Conservation (phyloP, 2,797 vertebrate species). For the Ptychobarbus kaznakovi region DNA sequence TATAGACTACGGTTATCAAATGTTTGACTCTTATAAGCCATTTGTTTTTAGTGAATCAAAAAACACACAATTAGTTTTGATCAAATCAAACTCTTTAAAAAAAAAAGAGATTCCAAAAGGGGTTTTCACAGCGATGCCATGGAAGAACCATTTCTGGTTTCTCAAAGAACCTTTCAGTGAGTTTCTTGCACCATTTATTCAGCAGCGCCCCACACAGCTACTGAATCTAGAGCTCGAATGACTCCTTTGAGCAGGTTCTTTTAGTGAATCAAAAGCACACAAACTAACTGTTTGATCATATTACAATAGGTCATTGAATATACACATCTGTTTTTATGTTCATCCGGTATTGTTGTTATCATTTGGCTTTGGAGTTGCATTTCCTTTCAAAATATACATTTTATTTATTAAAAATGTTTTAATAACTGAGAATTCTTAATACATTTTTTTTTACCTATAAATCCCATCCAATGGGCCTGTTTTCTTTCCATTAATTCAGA, state of each 20-base stretch:
- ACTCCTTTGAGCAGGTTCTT: background rate
- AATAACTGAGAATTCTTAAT: background rate
- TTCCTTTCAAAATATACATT: no score
- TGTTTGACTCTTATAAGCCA: background rate
- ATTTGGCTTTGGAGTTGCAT: background rate
- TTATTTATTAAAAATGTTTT: background rate
- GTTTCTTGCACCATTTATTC: background rate
- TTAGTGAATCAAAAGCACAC: background rate
- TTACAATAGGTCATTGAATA: no score
- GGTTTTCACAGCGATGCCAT: background rate
- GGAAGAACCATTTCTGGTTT: background rate
- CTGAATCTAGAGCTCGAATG: background rate
- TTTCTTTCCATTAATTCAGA: slow-evolving; percentile 1
- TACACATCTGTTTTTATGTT: no score
- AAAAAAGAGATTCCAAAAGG: background rate
- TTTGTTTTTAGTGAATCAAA: background rate
- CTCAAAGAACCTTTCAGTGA: background rate
- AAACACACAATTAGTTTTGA: background rate
- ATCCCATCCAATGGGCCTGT: background rate
- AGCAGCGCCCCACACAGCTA: background rate
- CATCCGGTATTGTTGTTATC: background rate
- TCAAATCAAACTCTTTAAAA: no score
- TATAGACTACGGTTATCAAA: background rate
- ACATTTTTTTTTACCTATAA: background rate
- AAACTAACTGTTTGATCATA: background rate